Base-by-base conservation (phyloP, 2,113 vertebrate species). In the Carassius auratus region DNA sequence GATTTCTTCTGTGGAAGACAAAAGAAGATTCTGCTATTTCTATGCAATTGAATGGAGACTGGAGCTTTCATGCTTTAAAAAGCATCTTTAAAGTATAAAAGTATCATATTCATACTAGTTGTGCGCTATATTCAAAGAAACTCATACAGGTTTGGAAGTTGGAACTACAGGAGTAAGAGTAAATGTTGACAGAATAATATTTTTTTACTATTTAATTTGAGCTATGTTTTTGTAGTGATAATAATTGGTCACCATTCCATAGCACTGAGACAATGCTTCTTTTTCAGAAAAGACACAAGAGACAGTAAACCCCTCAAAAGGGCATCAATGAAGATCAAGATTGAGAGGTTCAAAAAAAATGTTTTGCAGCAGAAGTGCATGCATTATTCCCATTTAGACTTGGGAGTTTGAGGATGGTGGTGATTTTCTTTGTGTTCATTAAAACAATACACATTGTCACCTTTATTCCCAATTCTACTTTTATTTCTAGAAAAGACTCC, bases 221-320 rank as follows among this genome's bases (percentile, higher is more conserved):
- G 5, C 2, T 21, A 0, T 17, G 30, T 4, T 48, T 36, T 81
- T 81, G 42, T 30, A 14, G 61, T 78, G 36, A n/a, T 74, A 38
- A 81, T 81, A 36, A 68, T 38, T 30, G 42, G 52, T 50, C 45
- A 36, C 1, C 30, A 59, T 17, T 42, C 42, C 12, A 13, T 75
- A 81, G 76, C 52, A 61, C 38, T 82, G 57, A 84, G 88, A 55
- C 23, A 33, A 33, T 91, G 91, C 86, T 91, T 13, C 73, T 89
- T 76, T 92, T 88, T 48, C 93, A 95, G 93, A 90, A 95, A 93
- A 90, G 90, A 95, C 85, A 91, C 91, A 0, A 86, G 88, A 12
- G 92, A 94, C 21, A 88, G 81, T 89, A 95, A 93, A 91, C 85
- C 89, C 66, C 84, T 89, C 84, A 94, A 92, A 90, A 93, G 90